Conservation (phyloP, 2,797 vertebrate genomes). For the Chromobotia macracanthus region DNA sequence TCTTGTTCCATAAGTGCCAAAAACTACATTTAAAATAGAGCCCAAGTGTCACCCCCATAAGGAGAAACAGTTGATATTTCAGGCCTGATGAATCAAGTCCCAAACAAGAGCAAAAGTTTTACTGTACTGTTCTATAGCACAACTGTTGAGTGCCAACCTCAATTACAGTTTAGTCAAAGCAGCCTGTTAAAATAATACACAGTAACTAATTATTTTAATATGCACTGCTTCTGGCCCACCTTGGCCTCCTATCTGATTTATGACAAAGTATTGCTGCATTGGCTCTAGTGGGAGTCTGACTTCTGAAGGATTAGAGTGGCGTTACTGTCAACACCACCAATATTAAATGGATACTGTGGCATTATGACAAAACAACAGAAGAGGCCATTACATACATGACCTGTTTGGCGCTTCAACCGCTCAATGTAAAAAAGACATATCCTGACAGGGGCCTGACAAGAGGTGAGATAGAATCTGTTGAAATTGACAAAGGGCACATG, state of each 20-base stretch:
- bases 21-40: not conserved
- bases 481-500: conserved; percentile 24
- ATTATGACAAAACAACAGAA: conserved; percentile 61
- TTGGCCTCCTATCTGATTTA: not conserved
- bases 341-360: conserved; percentile 64
- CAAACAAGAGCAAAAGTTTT: not conserved
- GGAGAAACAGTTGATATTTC: not conserved
- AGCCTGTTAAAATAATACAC: not conserved
- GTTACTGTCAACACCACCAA: conserved; percentile 61
- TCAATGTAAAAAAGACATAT: conserved; percentile 25
- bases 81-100: not conserved
- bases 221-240: not conserved
- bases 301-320: conserved; percentile 57
- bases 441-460: not conserved
- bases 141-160: not conserved
- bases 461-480: not conserved
- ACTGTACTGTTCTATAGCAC: no score
- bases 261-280: conserved; percentile 31
- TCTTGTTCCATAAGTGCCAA: not conserved
- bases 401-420: conserved; percentile 34
- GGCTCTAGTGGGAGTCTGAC: conserved; percentile 36
- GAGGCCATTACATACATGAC: conserved; percentile 44
- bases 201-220: not conserved
- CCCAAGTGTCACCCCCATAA: not conserved
- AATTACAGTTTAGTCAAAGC: not conserved